Percentiles rank a stretch among this genome's conserved stretches.
Evolutionary conservation across 2,113 vertebrate species (phyloP).

Genomic region (Eonycteris spelaea): DNA sequence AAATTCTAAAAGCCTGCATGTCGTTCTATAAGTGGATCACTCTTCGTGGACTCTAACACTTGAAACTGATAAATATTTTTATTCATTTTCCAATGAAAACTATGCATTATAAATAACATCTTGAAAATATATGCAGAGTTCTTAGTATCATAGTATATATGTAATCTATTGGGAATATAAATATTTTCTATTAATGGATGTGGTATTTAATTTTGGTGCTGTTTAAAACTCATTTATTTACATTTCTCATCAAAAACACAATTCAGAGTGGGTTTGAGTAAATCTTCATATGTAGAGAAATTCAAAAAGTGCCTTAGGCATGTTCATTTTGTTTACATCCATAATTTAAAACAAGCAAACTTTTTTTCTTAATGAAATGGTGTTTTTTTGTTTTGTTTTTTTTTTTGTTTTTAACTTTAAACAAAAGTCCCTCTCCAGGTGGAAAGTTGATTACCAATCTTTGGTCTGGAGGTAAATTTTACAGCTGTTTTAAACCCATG

Average conservation of each 20-base stretch:
- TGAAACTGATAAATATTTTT: slow-evolving; percentile 24
- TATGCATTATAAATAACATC: background rate
- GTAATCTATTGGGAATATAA: background rate
- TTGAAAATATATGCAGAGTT: background rate
- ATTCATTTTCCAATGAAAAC: slow-evolving; percentile 36
- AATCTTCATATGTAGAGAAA: slow-evolving; percentile 59
- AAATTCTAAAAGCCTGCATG: background rate
- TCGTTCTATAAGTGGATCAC: background rate
- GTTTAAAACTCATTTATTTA: slow-evolving; percentile 44
- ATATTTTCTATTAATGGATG: slow-evolving; percentile 23
- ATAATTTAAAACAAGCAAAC: slow-evolving; percentile 73
- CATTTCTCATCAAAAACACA: slow-evolving; percentile 37
- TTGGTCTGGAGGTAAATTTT: slow-evolving; percentile 86
- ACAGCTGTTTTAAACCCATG: slow-evolving; percentile 85
- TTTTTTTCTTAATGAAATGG: slow-evolving; percentile 79
- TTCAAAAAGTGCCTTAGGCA: slow-evolving; percentile 65
- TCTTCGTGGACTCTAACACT: background rate
- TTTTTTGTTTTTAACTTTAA: slow-evolving; percentile 44
- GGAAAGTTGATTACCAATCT: slow-evolving; percentile 85
- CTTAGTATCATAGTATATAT: background rate
- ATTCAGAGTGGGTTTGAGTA: background rate
- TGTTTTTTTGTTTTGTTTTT: background rate
- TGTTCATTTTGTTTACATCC: slow-evolving; percentile 79
- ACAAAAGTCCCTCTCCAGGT: slow-evolving; percentile 73
- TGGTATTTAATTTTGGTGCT: slow-evolving; percentile 28